These are phyloP conservation scores for Ageneiosus marmoratus DNA, from an alignment of 2,113 vertebrate species.

Conservation along the genomic window DNA sequence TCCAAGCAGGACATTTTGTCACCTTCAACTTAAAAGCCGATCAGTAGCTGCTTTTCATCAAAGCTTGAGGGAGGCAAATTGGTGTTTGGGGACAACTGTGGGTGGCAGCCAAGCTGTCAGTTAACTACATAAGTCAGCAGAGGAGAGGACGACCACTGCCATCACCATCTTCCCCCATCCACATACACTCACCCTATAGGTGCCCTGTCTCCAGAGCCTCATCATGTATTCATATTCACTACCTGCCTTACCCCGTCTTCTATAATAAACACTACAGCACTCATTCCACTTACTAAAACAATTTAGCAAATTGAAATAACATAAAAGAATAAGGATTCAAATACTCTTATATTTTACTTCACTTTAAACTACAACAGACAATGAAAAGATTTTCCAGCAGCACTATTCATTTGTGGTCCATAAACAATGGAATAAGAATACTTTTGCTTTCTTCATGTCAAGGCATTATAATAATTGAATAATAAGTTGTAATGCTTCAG, in stretches of 20 bases:
- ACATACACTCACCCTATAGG: background rate
- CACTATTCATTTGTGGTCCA: background rate
- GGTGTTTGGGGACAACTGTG: constrained; percentile 56
- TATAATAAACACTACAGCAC: background rate
- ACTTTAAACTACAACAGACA: background rate
- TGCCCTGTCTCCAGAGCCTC: background rate
- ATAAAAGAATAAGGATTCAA: background rate
- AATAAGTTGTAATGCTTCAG: background rate
- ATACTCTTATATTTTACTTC: background rate
- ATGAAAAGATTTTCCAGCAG: background rate
- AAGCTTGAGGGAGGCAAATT: constrained; percentile 64
- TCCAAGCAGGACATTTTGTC: background rate
- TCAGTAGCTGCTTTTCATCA: constrained; percentile 72
- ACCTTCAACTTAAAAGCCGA: constrained; percentile 59
- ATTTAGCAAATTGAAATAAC: background rate
- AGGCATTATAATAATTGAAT: background rate
- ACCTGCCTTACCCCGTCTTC: background rate
- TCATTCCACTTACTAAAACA: background rate
- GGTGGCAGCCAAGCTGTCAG: constrained; percentile 55
- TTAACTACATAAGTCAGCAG: constrained; percentile 59
- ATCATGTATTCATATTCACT: constrained; percentile 5
- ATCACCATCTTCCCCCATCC: background rate
- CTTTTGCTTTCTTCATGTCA: background rate
- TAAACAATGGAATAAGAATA: background rate
- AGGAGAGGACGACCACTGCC: constrained; percentile 45